Evolutionary conservation across 2,888 invertebrate species (phyloP), one percentile per base, ranked within the genome.

Genomic region (Sussaba pulchella): DNA sequence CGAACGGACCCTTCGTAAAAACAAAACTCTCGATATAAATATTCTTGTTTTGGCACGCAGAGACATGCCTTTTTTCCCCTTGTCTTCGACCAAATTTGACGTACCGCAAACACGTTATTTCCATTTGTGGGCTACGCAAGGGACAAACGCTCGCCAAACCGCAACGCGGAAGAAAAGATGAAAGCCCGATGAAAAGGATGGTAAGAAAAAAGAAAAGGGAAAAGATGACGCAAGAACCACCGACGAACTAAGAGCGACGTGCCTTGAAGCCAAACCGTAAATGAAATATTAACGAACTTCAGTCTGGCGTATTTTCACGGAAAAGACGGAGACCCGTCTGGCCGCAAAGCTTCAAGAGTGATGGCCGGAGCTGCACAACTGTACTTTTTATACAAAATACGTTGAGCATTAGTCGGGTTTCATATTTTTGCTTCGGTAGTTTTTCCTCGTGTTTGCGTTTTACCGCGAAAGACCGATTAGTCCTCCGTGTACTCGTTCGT

Each of bases 281-380:
- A 73, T 82, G 82, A 82, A 82, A 80, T 82, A 82, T 82, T 82
- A 82, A 82, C 73, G 80, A 82, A 76, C 76, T 73, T 39, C 71
- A 82, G 82, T 82, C 82, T 82, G 80, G 80, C 69, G 72, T 76
- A 73, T 77, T 82, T 80, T 69, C 73, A 70, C 59, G 69, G 45
- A 72, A 72, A 80, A 82, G 76, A 57, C 69, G 4, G 70, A n/a
- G 64, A 47, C 14, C 52, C 63, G 31, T 57, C 24, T 31, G 52
- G 41, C 10, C 43, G 64, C 41, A 47, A 52, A 45, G 61, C 41
- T 47, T 43, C 64, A 52, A 63, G 78, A 45, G 47, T 24, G 21
- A 17, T 59, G 54, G 14, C 9, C 9, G 17, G n/a, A 12, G 47
- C 41, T 50, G 10, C 31, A 47, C 17, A 59, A 45, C 43, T 64